Percentiles rank a stretch among this genome's conserved stretches.
These are phyloP conservation scores for Piscicola geometra DNA, from an alignment of 2,888 invertebrate genomes.

Conservation along the genomic window DNA sequence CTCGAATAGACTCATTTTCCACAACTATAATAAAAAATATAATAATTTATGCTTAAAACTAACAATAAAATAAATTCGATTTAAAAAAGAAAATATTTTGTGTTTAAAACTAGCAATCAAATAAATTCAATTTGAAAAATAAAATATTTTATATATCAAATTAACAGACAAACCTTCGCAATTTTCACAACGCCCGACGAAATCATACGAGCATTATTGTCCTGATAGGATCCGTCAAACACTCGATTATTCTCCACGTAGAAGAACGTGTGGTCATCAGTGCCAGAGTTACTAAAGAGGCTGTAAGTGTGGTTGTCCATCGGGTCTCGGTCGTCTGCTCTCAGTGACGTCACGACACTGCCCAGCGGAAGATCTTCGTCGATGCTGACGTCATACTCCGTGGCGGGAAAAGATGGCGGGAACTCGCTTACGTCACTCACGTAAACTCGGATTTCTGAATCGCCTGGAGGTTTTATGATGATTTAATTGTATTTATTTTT, in stretches of 20 bases:
- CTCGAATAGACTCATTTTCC: too few species aligned
- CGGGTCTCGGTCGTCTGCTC: slow-evolving; percentile 40
- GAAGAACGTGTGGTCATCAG: slow-evolving; percentile 35
- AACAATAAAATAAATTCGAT: too few species aligned
- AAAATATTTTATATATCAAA: too few species aligned
- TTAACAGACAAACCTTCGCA: slow-evolving; percentile 35
- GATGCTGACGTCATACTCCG: slow-evolving; percentile 31
- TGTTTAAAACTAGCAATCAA: too few species aligned
- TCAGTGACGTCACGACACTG: slow-evolving; percentile 35
- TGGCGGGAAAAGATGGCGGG: slow-evolving; percentile 46
- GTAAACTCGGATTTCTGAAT: slow-evolving; percentile 32
- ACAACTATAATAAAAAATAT: too few species aligned
- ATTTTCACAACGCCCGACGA: slow-evolving; percentile 41
- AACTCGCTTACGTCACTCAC: slow-evolving; percentile 41
- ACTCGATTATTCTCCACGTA: slow-evolving; percentile 40
- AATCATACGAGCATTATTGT: background rate
- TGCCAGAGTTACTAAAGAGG: slow-evolving; percentile 18
- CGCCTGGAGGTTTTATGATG: background rate
- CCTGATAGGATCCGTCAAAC: slow-evolving; percentile 23
- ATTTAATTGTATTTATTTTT: background rate
- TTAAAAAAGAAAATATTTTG: too few species aligned
- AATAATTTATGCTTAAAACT: too few species aligned
- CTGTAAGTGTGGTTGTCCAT: slow-evolving; percentile 39
- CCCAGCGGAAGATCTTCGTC: slow-evolving; percentile 40
- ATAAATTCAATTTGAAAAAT: too few species aligned